Evolutionary conservation across 2,113 vertebrate species (phyloP).

Genomic region (Carassius gibelio): DNA sequence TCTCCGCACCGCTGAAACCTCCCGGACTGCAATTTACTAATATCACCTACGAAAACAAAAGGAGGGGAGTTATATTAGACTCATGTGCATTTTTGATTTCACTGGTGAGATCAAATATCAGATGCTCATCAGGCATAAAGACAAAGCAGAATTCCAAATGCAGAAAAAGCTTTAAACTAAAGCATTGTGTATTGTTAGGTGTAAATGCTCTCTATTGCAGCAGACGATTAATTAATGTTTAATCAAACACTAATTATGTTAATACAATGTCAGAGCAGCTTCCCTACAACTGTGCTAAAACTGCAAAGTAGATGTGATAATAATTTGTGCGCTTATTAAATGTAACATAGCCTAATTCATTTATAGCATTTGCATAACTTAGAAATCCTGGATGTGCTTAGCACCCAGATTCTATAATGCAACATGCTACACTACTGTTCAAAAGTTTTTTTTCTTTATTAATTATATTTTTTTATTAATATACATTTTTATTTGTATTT

Average conservation of each 20-base stretch:
- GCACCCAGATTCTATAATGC: neutral
- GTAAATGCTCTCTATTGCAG: neutral
- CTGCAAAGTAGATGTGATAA: conserved; percentile 11
- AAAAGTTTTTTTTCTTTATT: neutral
- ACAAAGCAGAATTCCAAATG: neutral
- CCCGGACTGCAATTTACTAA: conserved; percentile 10
- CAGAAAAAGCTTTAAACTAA: neutral
- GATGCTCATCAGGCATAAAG: neutral
- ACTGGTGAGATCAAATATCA: conserved; percentile 1
- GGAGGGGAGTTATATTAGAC: neutral
- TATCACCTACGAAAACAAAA: conserved; percentile 50
- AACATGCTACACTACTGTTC: neutral
- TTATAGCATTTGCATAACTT: neutral
- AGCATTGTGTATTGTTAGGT: neutral
- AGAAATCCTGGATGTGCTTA: neutral
- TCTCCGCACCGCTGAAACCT: neutral
- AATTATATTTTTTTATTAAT: no score
- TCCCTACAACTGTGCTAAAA: neutral
- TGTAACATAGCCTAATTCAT: neutral
- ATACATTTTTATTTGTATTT: no score
- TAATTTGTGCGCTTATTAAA: neutral
- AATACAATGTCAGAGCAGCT: conserved; percentile 13
- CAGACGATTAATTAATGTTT: conserved; percentile 17
- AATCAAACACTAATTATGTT: conserved; percentile 13
- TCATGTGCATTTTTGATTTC: neutral